Base-by-base conservation (phyloP, 2,888 invertebrate genomes). In the Mythimna loreyi region DNA sequence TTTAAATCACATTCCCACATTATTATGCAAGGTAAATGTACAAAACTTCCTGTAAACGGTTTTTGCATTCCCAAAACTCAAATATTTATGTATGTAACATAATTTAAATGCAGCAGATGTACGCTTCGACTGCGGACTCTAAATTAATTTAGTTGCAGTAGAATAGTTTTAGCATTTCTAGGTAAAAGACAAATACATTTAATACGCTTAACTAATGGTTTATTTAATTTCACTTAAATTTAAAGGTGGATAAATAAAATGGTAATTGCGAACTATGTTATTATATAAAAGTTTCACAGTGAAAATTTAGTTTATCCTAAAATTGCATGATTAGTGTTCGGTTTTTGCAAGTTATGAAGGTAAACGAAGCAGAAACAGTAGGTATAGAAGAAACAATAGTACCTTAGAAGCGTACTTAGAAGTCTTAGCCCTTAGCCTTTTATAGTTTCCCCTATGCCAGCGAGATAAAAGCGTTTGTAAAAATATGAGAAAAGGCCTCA, bases 121-220 rank as follows among this genome's bases (percentile, higher is more conserved):
- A 30, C 3, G 19, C 33, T 57, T 69, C 43, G 25, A 43, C 21
- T 23, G 21, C 43, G 3, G 11, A 16, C 33, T 33, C 19, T 11
- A 28, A 45, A 58, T 69, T 19, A 28, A 58, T 72, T 5, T n/a
- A n/a, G 28, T 56, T 61, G 28, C 33, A 11, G 28, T 6, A 11
- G 9, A 71, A 70, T 23, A 53, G 67, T 9, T 13, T 52, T 4
- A 28, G n/a, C 9, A 52, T 19, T 28, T 28, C 0, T 8, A 52
- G 28, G 28, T 28, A 30, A 28, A 16, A 52, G 30, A 1, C 19
- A 52, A 52, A 52, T 36, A 36, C n/a, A n/a, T n/a, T n/a, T n/a
- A 3, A 3, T 50, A 28, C 28, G 8, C 7, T 25, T 25, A 3
- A 45, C 8, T 45, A 45, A 6, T n/a, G 0, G 43, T 45, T 45